Evolutionary conservation across 2,888 invertebrate genomes (phyloP).

Genomic region (Blera fallax): DNA sequence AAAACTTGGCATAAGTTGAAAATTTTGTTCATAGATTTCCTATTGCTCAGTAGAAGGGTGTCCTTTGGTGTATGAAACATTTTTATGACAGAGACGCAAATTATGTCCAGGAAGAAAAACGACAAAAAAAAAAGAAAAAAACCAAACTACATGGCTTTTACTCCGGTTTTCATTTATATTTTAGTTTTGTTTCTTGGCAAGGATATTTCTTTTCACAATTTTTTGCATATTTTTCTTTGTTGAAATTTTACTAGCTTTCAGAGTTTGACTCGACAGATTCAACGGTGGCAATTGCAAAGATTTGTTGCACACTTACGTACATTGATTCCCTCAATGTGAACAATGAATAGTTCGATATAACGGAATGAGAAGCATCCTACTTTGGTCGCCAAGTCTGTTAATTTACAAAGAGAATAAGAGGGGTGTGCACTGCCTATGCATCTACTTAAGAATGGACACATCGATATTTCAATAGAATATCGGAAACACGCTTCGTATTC

Average conservation of each 20-base stretch:
- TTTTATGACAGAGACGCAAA: constrained; percentile 26
- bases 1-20: neutral
- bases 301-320: constrained; percentile 21
- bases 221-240: constrained; percentile 7
- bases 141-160: neutral
- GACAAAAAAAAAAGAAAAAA: neutral
- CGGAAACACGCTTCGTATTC: constrained; percentile 5
- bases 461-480: neutral
- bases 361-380: neutral
- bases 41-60: constrained; percentile 21
- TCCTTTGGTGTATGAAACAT: constrained; percentile 23
- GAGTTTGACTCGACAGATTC: neutral
- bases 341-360: neutral
- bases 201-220: neutral
- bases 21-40: constrained; percentile 10
- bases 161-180: neutral
- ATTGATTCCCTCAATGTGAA: neutral
- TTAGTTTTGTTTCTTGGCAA: constrained; percentile 32
- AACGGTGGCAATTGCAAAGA: neutral
- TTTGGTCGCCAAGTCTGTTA: constrained; percentile 30
- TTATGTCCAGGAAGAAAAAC: constrained; percentile 1
- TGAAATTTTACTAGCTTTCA: neutral
- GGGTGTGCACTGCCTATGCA: neutral
- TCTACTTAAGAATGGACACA: neutral
- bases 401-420: neutral